These are phyloP conservation scores for Chloroceryle aenea DNA, from an alignment of 2,113 vertebrate genomes.

Conservation along the genomic window DNA sequence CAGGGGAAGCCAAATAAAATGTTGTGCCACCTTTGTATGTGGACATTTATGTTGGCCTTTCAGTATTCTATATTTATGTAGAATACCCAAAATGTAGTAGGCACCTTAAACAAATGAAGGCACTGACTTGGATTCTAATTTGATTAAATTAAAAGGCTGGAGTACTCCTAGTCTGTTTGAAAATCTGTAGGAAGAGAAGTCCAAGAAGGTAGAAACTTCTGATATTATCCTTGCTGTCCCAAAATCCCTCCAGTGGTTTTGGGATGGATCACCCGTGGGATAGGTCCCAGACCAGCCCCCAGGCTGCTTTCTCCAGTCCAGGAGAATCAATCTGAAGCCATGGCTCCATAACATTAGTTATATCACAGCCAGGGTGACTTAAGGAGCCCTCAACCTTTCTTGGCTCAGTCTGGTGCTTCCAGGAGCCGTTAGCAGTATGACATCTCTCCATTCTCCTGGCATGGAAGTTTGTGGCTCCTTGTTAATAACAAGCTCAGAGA, in stretches of 20 bases:
- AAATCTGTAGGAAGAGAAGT: not conserved
- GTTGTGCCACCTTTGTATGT: not conserved
- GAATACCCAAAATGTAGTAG: not conserved
- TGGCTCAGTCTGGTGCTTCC: not conserved
- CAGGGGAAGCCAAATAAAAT: not conserved
- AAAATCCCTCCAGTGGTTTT: not conserved
- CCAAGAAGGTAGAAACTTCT: not conserved
- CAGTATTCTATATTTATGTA: not conserved
- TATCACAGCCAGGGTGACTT: not conserved
- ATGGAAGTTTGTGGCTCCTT: not conserved
- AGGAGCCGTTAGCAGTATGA: fast-evolving
- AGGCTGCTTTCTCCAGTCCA: not conserved
- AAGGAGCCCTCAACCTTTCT: not conserved
- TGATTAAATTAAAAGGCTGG: not conserved
- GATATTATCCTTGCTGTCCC: not conserved
- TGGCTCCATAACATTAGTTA: not conserved
- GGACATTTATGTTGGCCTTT: not conserved
- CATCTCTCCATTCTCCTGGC: not conserved
- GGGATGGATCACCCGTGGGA: not conserved
- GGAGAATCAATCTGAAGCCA: not conserved
- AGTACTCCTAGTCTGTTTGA: not conserved
- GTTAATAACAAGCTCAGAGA: not conserved
- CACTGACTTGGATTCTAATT: not conserved
- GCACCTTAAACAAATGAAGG: not conserved
- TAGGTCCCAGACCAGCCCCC: not conserved